Conservation (phyloP, 1,140 invertebrate genomes). For the Solenopsis invicta region DNA sequence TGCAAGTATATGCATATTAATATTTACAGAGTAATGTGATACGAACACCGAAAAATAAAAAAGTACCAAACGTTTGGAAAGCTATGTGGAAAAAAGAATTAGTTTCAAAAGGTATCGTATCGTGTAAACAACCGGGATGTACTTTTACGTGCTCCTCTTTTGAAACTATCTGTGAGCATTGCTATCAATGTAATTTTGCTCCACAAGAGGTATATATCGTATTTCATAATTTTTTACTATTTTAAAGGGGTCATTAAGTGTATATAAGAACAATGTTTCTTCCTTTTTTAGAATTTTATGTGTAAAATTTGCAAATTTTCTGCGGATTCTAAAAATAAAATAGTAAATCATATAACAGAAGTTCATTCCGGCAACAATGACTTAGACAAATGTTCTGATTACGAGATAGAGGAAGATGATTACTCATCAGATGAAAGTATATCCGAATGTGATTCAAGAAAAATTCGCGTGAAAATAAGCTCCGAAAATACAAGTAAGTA, state of each 20-base stretch:
- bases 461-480: background rate
- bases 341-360: conserved; percentile 76
- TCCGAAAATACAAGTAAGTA: conserved; percentile 34
- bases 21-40: conserved; percentile 76
- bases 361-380: conserved; percentile 71
- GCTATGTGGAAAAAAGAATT: conserved; percentile 79
- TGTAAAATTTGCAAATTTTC: conserved; percentile 83
- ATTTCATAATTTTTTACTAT: background rate
- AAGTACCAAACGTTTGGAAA: conserved; percentile 77
- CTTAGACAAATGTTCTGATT: conserved; percentile 67
- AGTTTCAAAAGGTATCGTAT: conserved; percentile 50
- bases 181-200: conserved; percentile 79
- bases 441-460: conserved; percentile 5
- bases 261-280: conserved; percentile 7
- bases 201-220: conserved; percentile 73
- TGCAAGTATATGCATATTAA: conserved; percentile 9
- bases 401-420: conserved; percentile 64
- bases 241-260: background rate
- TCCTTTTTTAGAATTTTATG: conserved; percentile 73
- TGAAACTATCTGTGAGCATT: conserved; percentile 80
- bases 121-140: conserved; percentile 81
- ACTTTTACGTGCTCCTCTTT: conserved; percentile 69
- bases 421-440: conserved; percentile 60
- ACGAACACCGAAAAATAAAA: conserved; percentile 74
- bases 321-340: conserved; percentile 69